These are phyloP conservation scores for Malurus splendens DNA, from an alignment of 2,797 vertebrate genomes.

Conservation along the genomic window DNA sequence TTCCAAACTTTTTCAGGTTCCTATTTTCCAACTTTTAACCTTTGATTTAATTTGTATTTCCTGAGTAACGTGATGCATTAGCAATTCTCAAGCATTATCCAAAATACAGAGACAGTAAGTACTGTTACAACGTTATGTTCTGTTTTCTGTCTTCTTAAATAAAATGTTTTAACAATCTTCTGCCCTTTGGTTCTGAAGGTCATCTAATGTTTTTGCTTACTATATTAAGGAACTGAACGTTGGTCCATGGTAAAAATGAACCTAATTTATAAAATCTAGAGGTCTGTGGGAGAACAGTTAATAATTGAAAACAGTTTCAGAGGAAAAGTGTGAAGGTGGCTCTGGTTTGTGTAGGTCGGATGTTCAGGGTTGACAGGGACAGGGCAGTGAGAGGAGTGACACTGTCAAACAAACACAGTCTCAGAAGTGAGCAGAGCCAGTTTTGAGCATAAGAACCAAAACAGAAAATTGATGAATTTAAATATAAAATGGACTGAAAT, in stretches of 20 bases:
- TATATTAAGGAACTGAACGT: neutral
- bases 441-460: neutral
- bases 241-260: fast-evolving
- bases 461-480: neutral
- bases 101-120: neutral
- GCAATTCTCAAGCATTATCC: neutral
- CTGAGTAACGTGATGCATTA: neutral
- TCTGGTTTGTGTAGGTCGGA: neutral
- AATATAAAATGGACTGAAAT: neutral
- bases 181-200: neutral
- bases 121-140: neutral
- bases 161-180: neutral
- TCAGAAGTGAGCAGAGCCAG: neutral
- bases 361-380: neutral
- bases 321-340: neutral
- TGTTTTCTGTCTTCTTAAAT: neutral
- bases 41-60: neutral
- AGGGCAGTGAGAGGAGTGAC: neutral
- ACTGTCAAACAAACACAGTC: neutral
- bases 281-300: neutral
- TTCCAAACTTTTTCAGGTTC: neutral
- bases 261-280: neutral
- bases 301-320: neutral
- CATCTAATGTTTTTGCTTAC: neutral
- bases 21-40: neutral